Base-by-base conservation (phyloP, 2,113 vertebrate species). In the Mormoops blainvillei region DNA sequence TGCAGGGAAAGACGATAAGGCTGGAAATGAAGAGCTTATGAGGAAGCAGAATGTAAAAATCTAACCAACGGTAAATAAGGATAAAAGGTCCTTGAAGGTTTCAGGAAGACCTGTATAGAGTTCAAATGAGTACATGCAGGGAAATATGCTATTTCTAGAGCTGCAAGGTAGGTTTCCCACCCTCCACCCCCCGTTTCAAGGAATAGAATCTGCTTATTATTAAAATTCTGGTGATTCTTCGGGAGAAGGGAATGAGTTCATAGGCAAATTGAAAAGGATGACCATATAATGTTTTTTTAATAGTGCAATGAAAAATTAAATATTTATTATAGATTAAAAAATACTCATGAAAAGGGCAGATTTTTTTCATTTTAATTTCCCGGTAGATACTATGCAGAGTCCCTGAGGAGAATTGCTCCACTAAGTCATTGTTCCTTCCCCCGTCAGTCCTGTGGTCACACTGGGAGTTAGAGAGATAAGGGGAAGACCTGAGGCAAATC, bases 31-130 rank as follows among this genome's bases (percentile, higher is more conserved):
- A 97, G 76, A 88, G 4, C 0, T 95, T 91, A 90, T 68, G 41
- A 96, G 12, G 43, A 63, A 96, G 81, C 5, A 95, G 92, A 98
- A 97, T 93, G 87, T 77, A 52, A 95, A 96, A 97, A 95, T 33
- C 50, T 95, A 95, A 89, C 70, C 61, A 77, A 52, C 91, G 88
- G 18, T 87, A 92, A 96, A 90, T 20, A n/a, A 28, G 31, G 77
- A 97, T 68, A 97, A 96, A 95, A 68, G 70, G 81, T 45, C 76
- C 63, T 96, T 26, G 71, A 86, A 91, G 36, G 52, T 48, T 88
- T 95, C 52, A 50, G 73, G 93, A 63, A 95, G 20, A 61, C 5
- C 45, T 36, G 36, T n/a, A 43, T 20, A 82, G 82, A 88, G 88
- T 88, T 88, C 26, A 10, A 45, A 33, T 67, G 63, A 45, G 24